phyloP scores from a whole-genome alignment of 2,888 invertebrate genomes.

The Odontothrips loti region DNA sequence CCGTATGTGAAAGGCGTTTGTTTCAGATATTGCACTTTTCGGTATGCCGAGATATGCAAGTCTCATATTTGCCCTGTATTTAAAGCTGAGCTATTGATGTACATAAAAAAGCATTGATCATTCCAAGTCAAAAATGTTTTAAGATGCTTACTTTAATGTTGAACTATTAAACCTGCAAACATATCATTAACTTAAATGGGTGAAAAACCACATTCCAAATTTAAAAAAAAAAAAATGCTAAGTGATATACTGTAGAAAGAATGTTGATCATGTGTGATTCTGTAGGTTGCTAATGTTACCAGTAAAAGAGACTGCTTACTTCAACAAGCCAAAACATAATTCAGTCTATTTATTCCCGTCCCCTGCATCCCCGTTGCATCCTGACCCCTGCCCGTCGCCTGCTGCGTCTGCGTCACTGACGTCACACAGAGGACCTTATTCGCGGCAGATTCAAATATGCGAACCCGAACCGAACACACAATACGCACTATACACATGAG shows the following conservation, averaged over 20 bases:
- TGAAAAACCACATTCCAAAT: background rate
- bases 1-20: background rate
- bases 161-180: background rate
- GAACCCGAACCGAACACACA: too few relatives aligned
- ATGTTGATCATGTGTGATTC: constrained; percentile 5
- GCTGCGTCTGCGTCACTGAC: too few relatives aligned
- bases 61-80: too few relatives aligned
- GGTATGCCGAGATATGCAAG: background rate
- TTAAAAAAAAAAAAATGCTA: background rate
- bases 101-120: background rate
- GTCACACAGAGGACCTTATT: too few relatives aligned
- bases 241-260: background rate
- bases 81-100: background rate
- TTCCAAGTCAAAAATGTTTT: background rate
- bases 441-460: too few relatives aligned
- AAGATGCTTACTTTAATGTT: background rate
- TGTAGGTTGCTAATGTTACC: constrained; percentile 22
- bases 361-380: too few relatives aligned
- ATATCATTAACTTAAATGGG: background rate
- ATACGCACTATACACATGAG: too few relatives aligned
- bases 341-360: too few relatives aligned
- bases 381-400: too few relatives aligned
- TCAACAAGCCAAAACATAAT: too few relatives aligned
- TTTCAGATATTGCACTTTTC: background rate
- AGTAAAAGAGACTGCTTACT: constrained; percentile 18